Percentiles rank a stretch among this genome's conserved stretches.
phyloP scores from a whole-genome alignment of 2,888 invertebrate species.

The Amphipoea oculea region DNA sequence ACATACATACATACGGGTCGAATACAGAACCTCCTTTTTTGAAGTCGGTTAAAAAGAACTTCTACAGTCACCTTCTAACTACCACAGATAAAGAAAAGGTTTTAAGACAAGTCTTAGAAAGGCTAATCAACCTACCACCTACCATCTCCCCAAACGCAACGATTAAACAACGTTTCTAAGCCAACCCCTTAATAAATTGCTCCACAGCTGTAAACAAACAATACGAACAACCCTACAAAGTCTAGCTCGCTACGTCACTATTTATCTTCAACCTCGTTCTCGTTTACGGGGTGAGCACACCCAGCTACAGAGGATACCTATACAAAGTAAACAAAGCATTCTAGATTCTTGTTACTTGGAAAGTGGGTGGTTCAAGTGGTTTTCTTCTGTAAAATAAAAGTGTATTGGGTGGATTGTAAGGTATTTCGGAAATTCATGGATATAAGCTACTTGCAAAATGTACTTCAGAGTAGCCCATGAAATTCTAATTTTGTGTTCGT shows the following conservation, averaged over 20 bases:
- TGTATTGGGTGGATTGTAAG: neutral
- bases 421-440: neutral
- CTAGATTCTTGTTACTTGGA: conserved; percentile 1
- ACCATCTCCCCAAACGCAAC: conserved; percentile 5
- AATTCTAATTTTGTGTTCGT: no score
- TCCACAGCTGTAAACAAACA: conserved; percentile 17
- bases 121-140: neutral
- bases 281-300: conserved; percentile 22
- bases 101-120: neutral
- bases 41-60: no score
- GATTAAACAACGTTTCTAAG: conserved; percentile 12
- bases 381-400: neutral
- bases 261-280: conserved; percentile 48
- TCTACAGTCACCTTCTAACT: no score
- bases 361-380: neutral
- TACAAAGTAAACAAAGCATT: conserved; percentile 17
- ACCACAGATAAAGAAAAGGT: no score
- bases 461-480: no score
- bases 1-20: no score
- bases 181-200: conserved; percentile 36
- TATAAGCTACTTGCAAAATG: no score
- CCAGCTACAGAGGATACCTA: neutral
- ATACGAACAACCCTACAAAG: conserved; percentile 37
- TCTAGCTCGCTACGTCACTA: conserved; percentile 51
- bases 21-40: no score